Evolutionary conservation across 2,888 invertebrate species (phyloP).

Genomic region (Tineola bisselliella): DNA sequence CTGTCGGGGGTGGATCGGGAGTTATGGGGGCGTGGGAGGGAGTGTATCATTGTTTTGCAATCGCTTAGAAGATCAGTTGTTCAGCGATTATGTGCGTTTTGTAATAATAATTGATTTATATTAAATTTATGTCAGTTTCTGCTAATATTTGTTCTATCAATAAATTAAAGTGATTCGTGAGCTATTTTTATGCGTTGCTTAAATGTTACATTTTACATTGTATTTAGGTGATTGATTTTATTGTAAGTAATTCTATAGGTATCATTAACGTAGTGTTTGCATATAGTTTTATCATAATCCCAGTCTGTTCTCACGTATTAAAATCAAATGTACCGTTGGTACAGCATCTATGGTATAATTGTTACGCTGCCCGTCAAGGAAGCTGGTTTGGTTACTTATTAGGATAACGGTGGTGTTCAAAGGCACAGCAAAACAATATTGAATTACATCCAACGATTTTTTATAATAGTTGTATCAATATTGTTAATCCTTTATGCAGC

Average conservation of each 20-base stretch:
- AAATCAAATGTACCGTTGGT: conserved; percentile 21
- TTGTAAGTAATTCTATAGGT: too few species aligned
- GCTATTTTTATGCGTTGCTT: too few species aligned
- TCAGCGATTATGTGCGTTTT: background rate
- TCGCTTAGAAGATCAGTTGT: conserved; percentile 18
- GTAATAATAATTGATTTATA: background rate
- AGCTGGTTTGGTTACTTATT: conserved; percentile 26
- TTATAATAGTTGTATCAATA: too few species aligned
- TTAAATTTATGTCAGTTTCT: too few species aligned
- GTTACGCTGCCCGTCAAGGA: conserved; percentile 30
- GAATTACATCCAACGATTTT: too few species aligned
- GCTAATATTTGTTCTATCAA: too few species aligned
- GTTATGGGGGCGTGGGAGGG: conserved; percentile 23
- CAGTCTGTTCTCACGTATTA: conserved; percentile 9
- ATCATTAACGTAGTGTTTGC: background rate
- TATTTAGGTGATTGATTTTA: too few species aligned
- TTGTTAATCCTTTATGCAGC: background rate
- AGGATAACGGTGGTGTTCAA: conserved; percentile 30
- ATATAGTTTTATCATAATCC: background rate
- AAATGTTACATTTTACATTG: too few species aligned
- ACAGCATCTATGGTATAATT: conserved; percentile 36
- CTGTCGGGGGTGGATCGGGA: conserved; percentile 22
- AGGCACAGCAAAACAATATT: too few species aligned
- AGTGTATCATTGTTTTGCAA: conserved; percentile 21
- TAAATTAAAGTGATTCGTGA: too few species aligned